phyloP scores from a whole-genome alignment of 2,113 vertebrate species.

The Oxyruncus cristatus region DNA sequence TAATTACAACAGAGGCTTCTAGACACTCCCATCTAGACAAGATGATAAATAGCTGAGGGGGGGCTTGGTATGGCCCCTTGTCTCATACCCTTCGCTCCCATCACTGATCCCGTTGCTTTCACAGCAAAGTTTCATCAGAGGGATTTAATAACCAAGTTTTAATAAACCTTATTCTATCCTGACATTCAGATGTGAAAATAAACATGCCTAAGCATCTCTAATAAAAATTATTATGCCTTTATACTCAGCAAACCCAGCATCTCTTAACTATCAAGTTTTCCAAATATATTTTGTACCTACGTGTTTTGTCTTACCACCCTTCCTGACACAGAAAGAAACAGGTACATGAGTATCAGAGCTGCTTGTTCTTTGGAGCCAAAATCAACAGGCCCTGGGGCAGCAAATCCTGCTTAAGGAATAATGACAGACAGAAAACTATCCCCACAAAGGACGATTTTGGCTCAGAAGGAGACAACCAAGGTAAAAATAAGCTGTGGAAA shows the following conservation, averaged over 20 bases:
- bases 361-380: not conserved
- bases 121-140: not conserved
- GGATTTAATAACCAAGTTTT: not conserved
- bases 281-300: not conserved
- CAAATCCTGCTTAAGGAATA: not conserved
- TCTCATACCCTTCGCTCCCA: not conserved
- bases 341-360: not conserved
- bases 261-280: not conserved
- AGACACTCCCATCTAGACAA: not conserved
- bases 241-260: not conserved
- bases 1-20: not conserved
- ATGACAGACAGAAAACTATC: not conserved
- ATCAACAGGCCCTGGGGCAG: not conserved
- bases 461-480: not conserved
- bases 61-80: not conserved
- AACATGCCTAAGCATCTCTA: not conserved
- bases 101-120: not conserved
- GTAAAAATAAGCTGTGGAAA: not conserved
- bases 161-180: not conserved
- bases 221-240: not conserved
- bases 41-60: not conserved
- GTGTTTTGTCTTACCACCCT: not conserved
- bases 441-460: not conserved
- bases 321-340: not conserved
- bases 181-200: not conserved